Evolutionary conservation across 2,113 vertebrate genomes (phyloP), one percentile per base, ranked within the genome.

Genomic region (Caranx melampygus): DNA sequence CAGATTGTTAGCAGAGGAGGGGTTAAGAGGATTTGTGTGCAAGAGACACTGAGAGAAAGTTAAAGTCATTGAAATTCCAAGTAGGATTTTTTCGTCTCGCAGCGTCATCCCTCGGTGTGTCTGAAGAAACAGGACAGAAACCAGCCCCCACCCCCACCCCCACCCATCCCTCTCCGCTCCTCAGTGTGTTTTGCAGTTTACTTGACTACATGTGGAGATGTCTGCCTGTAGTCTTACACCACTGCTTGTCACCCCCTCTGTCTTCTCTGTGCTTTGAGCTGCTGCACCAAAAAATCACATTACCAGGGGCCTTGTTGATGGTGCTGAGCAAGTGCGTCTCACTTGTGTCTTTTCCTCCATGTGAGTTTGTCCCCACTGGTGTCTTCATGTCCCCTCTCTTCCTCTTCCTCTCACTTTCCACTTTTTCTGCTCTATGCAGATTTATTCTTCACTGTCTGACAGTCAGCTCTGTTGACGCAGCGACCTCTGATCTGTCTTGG

Each of bases 401-500:
- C 61, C 26, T 26, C 40, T 42, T 42, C 11, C 11, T 42, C 7
- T 11, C 8, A 42, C 8, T 42, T 8, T 10, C 40, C 71, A 26
- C 61, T 81, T 75, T 79, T 49, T 52, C 59, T 55, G 14, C 86
- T 60, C 37, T 59, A 55, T 81, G 68, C 82, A 80, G 62, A 86
- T 86, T 79, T 82, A 51, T 47, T 72, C 81, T 62, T 82, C 72
- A 31, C 45, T 14, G 60, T 84, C 78, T 91, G 90, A 88, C 78
- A 70, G 83, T 84, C 78, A 87, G 79, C 74, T 87, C 51, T 83
- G 86, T 86, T 86, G 89, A 89, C 83, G 65, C 78, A 16, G 85
- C 80, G 64, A 85, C 78, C 82, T 81, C 62, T 81, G 84, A 83
- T 83, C 74, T 78, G 72, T 72, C 78, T 70, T 34, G 1, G 34